Evolutionary conservation across 2,113 vertebrate species (phyloP), one percentile per base, ranked within the genome.

Genomic region (Ophthalmolycus amberensis): DNA sequence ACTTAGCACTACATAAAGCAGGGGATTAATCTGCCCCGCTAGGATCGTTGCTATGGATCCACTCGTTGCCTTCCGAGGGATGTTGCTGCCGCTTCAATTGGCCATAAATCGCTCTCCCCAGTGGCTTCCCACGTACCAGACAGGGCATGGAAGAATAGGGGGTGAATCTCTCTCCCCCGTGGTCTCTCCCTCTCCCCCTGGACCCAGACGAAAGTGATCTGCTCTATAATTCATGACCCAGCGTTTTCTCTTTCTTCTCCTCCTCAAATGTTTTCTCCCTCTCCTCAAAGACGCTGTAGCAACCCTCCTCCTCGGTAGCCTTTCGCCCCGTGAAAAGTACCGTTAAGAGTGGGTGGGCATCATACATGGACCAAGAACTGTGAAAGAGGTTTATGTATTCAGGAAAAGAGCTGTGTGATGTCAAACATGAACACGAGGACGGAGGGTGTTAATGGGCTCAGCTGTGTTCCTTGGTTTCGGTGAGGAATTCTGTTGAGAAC

Each of bases 1-100:
- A 99, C 98, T 99, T 99, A 99, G 97, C 98, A 99, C 97, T 99
- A 99, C 98, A 99, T 99, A 99, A 99, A 99, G 97, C 97, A 96
- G 96, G 96, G 97, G 97, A 99, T 99, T 99, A 98, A 99, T 99
- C 97, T 97, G 97, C 96, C 97, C 97, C 97, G 95, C 96, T 96
- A 98, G 98, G 96, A 97, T 97, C 96, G 97, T 99, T 99, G 97
- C 97, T 97, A 98, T 98, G 97, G 97, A 98, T 98, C 96, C 97
- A 95, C 96, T 96, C 96, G 96, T 91, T 96, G 97, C 96, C 96
- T 96, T 98, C 96, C 95, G 94, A 96, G 96, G 97, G 97, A 97
- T 97, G 97, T 97, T 99, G 97, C 97, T 96, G 96, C 96, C 95
- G 96, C 96, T 97, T 97, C 97, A 98, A 98, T 98, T 99, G 98